Percentiles rank a stretch among this genome's conserved stretches.
phyloP scores from a whole-genome alignment of 2,797 vertebrate genomes.

The Craterocephalus amniculus region DNA sequence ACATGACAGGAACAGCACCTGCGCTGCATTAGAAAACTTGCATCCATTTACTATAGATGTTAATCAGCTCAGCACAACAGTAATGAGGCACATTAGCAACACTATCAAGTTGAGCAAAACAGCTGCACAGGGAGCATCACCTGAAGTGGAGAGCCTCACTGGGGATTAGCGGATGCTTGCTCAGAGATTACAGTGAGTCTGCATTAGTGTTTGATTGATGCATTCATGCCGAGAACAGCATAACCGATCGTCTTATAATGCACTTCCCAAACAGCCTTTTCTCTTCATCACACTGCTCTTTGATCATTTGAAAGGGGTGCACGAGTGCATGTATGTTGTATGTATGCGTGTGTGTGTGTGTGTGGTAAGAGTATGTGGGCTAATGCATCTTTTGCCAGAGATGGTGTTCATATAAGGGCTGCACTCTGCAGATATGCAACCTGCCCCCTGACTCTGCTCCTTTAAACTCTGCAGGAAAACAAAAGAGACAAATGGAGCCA shows the following conservation, averaged over 20 bases:
- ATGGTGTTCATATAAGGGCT: constrained; percentile 64
- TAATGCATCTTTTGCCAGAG: constrained; percentile 60
- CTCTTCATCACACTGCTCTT: constrained; percentile 42
- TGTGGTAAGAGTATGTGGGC: constrained; percentile 66
- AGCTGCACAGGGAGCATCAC: constrained; percentile 74
- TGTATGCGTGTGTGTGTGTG: constrained; percentile 41
- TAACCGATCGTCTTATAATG: constrained; percentile 56
- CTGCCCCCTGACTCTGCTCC: constrained; percentile 69
- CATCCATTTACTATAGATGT: constrained; percentile 70
- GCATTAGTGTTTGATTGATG: constrained; percentile 69
- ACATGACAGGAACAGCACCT: constrained; percentile 60
- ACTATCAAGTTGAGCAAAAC: constrained; percentile 67
- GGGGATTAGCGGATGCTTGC: constrained; percentile 66
- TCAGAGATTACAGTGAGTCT: constrained; percentile 69
- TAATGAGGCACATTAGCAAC: constrained; percentile 79
- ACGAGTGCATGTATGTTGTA: constrained; percentile 10
- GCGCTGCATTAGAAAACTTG: constrained; percentile 39
- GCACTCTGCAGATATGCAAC: constrained; percentile 77
- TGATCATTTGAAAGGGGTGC: constrained; percentile 44
- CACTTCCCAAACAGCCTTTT: constrained; percentile 56
- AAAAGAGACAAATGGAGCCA: constrained; percentile 80
- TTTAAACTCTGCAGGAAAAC: constrained; percentile 71
- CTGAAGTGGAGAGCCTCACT: constrained; percentile 64
- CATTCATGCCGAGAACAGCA: constrained; percentile 54
- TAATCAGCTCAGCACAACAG: constrained; percentile 73